Base-by-base conservation (phyloP, 2,797 vertebrate genomes). In the Cyclopterus lumpus region DNA sequence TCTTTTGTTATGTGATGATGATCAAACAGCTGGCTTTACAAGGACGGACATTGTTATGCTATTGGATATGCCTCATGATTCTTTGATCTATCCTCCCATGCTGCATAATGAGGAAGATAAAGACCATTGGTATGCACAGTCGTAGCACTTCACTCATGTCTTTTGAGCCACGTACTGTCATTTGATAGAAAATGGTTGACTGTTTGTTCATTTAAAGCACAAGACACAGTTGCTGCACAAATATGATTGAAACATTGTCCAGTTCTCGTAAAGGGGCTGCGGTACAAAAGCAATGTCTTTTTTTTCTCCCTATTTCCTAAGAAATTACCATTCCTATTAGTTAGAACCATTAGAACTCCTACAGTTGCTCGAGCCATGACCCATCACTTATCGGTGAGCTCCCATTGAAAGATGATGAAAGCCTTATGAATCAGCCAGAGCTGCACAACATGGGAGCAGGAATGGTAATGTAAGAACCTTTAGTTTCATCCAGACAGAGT, bases 1-100 rank as follows among this genome's bases (percentile, higher is more conserved):
- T 67, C 26, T 44, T 73, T 57, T 66, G 3, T 40, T 12, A 36
- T 57, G 30, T 34, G 8, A 8, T 42, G 8, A 32, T 68, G 76
- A 85, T 83, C 73, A 82, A 79, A 82, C 34, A 49, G 38, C 3
- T 51, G 15, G 38, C 32, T 77, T 67, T 26, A 58, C 6, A 28
- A 10, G 4, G 18, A n/a, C 30, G 63, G 30, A 70, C 51, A 57
- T 22, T 55, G 6, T 54, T 44, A 22, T 51, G n/a, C 15, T 22
- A 34, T 28, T 63, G 20, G 20, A 48, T 34, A 4, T 36, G 44
- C 44, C 26, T 63, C 36, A 14, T 57, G 36, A 72, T 71, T 34
- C 46, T 34, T 34, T 71, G 28, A 75, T 71, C 66, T 54, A 6
- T 71, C 28, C 40, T 73, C 44, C 48, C 18, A 38, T 8, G 3